Evolutionary conservation across 1,140 invertebrate species (phyloP).

Genomic region (Metopolophium dirhodum): DNA sequence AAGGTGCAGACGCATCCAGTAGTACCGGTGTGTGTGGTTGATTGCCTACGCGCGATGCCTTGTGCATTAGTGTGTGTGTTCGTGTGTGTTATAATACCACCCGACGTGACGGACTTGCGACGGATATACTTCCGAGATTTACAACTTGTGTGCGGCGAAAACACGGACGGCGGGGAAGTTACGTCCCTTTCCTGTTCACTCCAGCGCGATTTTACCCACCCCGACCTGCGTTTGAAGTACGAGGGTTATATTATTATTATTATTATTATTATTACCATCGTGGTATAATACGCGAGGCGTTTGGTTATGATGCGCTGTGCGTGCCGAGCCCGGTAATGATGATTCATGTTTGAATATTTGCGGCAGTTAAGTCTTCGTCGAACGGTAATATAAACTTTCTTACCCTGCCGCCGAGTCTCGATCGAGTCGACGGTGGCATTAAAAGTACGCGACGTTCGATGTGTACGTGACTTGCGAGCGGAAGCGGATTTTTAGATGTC

Average conservation of each 20-base stretch:
- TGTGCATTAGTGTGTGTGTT: neutral
- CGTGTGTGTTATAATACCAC: neutral
- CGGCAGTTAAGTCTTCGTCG: constrained; percentile 48
- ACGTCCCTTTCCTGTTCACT: neutral
- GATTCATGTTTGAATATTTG: constrained; percentile 57
- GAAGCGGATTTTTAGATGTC: constrained; percentile 55
- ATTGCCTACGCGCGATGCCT: constrained; percentile 47
- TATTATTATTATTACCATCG: constrained; percentile 3
- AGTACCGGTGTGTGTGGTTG: neutral
- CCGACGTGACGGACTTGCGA: neutral
- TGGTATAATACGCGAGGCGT: neutral
- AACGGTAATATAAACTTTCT: constrained; percentile 52
- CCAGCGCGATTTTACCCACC: neutral
- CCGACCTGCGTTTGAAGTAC: neutral
- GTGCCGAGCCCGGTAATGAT: constrained; percentile 51
- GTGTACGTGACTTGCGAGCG: constrained; percentile 53
- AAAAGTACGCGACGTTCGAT: constrained; percentile 42
- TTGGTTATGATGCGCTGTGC: constrained; percentile 41
- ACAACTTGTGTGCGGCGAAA: neutral
- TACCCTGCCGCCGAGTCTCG: neutral
- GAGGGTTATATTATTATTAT: constrained; percentile 32
- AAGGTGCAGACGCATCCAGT: neutral
- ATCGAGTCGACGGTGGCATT: constrained; percentile 17
- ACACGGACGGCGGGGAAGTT: neutral
- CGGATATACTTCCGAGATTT: neutral